Base-by-base conservation (phyloP, 2,797 vertebrate genomes). In the Neomorphus geoffroyi region DNA sequence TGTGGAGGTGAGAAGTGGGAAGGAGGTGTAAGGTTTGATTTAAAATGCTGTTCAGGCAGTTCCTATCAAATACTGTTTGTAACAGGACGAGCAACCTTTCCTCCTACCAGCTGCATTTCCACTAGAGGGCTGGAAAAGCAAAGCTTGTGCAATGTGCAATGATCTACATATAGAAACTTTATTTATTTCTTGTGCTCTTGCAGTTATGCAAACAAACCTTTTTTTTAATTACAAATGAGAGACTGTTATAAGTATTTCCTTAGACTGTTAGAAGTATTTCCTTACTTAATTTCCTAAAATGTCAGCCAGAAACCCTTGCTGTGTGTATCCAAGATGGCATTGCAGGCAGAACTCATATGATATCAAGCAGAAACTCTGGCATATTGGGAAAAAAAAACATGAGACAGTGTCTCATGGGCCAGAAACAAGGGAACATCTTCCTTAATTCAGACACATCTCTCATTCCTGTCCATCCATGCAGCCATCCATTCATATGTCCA, bases 61-160 rank as follows among this genome's bases (percentile, higher is more conserved):
- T 79, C 2, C 30, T 35, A 9, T 16, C 26, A 88, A 74, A 50
- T 1, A 10, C 2, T 0, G 0, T 45, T 85, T 54, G 33, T 27
- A 41, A 6, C n/a, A 37, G 32, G 22, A 53, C 7, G 18, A 37
- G 43, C 80, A 89, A 56, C 9, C 8, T 87, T 65, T 89, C 27
- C 12, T 79, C 21, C 16, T 61, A 8, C 9, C 37, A 45, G 10
- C 71, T 80, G 17, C 43, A 7, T 86, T 88, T 93, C 92, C 89
- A 95, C 94, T 95, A 96, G 95, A 92, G 94, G 95, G 91, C 86
- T 91, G 81, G 86, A 70, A 79, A 91, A 81, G 74, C 88, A 82
- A 91, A 92, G 41, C 51, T 73, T 82, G 39, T 64, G 33, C 35
- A n/a, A 56, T 9, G 30, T 51, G 61, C 22, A 35, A 4, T 10